Evolutionary conservation across 2,113 vertebrate species (phyloP).

Genomic region (Cololabis saira): DNA sequence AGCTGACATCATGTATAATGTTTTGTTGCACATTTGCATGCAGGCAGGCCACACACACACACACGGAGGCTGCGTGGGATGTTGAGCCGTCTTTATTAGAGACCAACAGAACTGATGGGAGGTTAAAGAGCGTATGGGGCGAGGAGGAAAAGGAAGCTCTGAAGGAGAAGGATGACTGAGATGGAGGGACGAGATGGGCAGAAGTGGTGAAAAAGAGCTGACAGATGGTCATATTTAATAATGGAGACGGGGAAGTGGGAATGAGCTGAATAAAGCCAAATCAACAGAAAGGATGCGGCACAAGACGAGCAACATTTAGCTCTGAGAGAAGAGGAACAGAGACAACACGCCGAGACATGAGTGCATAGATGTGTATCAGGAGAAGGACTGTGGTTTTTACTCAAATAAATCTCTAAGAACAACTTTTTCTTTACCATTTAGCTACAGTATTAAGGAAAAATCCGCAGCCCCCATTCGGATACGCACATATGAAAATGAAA

Average conservation of each 20-base stretch:
- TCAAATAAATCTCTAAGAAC: background rate
- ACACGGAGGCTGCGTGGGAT: slow-evolving; percentile 51
- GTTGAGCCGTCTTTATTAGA: slow-evolving; percentile 62
- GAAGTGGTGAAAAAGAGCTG: slow-evolving; percentile 29
- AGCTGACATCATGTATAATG: background rate
- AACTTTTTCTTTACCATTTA: background rate
- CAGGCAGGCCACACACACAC: slow-evolving; percentile 18
- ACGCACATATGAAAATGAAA: background rate
- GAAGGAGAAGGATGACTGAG: slow-evolving; percentile 37
- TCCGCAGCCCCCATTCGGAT: background rate
- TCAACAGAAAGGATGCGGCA: slow-evolving; percentile 44
- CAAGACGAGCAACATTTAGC: slow-evolving; percentile 3
- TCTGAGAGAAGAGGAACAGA: background rate
- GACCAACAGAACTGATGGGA: slow-evolving; percentile 37
- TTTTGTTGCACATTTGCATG: slow-evolving; percentile 7
- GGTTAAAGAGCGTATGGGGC: slow-evolving; percentile 77
- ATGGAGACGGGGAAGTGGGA: slow-evolving; percentile 52
- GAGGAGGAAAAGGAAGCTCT: slow-evolving; percentile 58
- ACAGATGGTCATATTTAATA: slow-evolving; percentile 64
- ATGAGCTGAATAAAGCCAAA: slow-evolving; percentile 44
- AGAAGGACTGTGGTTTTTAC: slow-evolving; percentile 15
- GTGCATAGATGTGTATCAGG: slow-evolving; percentile 3
- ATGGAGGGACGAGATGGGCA: slow-evolving; percentile 38
- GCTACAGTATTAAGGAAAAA: background rate
- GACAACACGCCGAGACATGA: background rate